Evolutionary conservation across 2,888 invertebrate species (phyloP), one percentile per base, ranked within the genome.

Genomic region (Spatulosminthurus flaviceps): DNA sequence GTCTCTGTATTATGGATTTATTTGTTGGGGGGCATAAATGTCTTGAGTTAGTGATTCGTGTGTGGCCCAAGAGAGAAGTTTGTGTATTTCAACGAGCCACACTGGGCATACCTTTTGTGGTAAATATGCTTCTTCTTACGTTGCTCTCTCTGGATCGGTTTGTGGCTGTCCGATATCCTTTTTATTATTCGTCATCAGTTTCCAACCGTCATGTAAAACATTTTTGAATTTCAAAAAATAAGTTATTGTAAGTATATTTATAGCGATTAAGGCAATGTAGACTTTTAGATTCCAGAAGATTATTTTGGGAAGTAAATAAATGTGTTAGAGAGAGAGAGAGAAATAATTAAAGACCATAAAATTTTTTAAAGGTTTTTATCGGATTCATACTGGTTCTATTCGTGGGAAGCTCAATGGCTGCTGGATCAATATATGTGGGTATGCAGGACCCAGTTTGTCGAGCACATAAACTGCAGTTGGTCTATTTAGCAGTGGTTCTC

Each of bases 61-160:
- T 82, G 1, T 51, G 81, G 34, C 83, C 82, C 0, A 74, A 22
- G 0, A 2, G 34, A n/a, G 28, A 66, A 0, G 61, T 81, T 21
- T 81, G 81, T 67, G 66, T 79, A 22, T 11, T 81, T 64, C 64
- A 79, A 19, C 61, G 69, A 28, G 42, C 79, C 19, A 81, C 77
- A 0, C 61, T 81, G 22, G 81, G 79, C 16, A 83, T 85, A 43
- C 85, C 85, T 0, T 84, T 84, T 67, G 83, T 85, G 11, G 80
- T 83, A 22, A 85, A 84, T 75, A 84, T 85, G 84, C 79, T 84
- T 2, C 81, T 85, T 0, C 77, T 85, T 28, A 85, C 84, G n/a
- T 77, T 84, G 11, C 81, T 85, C 29, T 84, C 84, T 22, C 34
- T 85, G 41, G 85, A 85, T 72, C 80, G 85, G 16, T 84, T 84